Conservation (phyloP, 2,888 invertebrate genomes). For the Leptopilina myrica region DNA sequence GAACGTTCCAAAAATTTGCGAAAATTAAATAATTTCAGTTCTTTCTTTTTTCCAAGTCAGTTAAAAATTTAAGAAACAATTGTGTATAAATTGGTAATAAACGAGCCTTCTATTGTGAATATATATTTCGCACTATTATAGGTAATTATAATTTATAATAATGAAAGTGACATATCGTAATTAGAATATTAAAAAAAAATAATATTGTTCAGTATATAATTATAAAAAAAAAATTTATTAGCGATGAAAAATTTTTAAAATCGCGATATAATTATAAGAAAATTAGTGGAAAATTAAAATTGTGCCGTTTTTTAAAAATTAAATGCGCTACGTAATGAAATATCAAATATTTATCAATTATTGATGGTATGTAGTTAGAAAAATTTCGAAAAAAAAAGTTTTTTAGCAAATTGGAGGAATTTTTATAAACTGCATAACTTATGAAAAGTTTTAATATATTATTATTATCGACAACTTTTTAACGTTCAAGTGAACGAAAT, state of each 20-base stretch:
- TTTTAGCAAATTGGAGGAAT: too few relatives aligned
- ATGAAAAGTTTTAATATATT: too few relatives aligned
- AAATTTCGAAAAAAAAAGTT: too few relatives aligned
- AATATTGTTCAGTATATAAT: slow-evolving; percentile 42
- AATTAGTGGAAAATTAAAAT: slow-evolving; percentile 50
- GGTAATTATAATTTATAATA: not conserved
- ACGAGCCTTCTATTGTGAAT: not conserved
- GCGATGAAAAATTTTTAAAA: not conserved
- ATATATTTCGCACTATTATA: not conserved
- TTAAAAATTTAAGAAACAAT: not conserved
- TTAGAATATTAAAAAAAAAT: not conserved
- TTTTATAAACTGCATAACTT: too few relatives aligned
- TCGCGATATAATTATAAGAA: slow-evolving; percentile 31
- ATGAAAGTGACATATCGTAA: slow-evolving; percentile 27
- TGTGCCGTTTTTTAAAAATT: slow-evolving; percentile 54
- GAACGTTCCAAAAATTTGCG: too few relatives aligned
- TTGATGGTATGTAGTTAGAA: too few relatives aligned
- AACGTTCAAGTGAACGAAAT: too few relatives aligned
- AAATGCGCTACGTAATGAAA: slow-evolving; percentile 1
- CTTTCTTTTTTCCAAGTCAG: too few relatives aligned
- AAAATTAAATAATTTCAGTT: too few relatives aligned
- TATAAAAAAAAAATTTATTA: slow-evolving; percentile 11
- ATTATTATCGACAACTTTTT: too few relatives aligned
- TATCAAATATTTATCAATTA: too few relatives aligned
- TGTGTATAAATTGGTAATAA: not conserved